A percentile compares a stretch with the other conserved stretches of the same genome.
These are phyloP conservation scores for Phthorimaea operculella DNA, from an alignment of 1,140 invertebrate species.

Conservation along the genomic window DNA sequence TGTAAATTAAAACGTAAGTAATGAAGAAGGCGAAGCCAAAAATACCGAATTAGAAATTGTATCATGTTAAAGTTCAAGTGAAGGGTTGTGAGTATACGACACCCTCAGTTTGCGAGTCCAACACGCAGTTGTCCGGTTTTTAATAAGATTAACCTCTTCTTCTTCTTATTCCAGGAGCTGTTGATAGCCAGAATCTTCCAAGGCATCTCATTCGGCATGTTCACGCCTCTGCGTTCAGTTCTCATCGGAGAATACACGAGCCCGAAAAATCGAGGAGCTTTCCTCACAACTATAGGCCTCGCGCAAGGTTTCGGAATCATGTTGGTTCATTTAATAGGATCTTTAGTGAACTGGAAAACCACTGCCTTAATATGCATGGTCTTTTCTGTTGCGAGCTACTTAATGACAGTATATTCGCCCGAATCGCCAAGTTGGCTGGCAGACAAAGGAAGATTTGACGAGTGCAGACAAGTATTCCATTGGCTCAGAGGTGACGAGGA, in stretches of 20 bases:
- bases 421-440: conserved; percentile 74
- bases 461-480: conserved; percentile 43
- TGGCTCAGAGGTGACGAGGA: conserved; percentile 38
- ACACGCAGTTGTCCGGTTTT: too few relatives aligned
- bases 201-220: conserved; percentile 6
- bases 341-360: conserved; percentile 58
- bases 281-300: conserved; percentile 8
- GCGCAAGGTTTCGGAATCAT: conserved; percentile 8
- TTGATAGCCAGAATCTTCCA: conserved; percentile 4
- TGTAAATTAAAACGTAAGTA: too few relatives aligned
- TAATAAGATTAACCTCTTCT: too few relatives aligned
- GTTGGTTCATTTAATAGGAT: conserved; percentile 55
- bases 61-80: too few relatives aligned
- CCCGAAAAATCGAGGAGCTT: conserved; percentile 10
- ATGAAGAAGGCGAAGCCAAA: too few relatives aligned
- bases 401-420: conserved; percentile 57
- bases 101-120: too few relatives aligned
- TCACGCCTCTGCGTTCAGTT: conserved; percentile 35
- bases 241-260: conserved; percentile 15
- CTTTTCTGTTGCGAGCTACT: conserved; percentile 41
- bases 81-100: too few relatives aligned
- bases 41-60: too few relatives aligned
- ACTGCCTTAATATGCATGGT: conserved; percentile 48
- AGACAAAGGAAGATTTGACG: conserved; percentile 37
- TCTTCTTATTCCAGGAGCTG: conserved; percentile 1